A percentile compares a stretch with the other conserved stretches of the same genome.
Conservation (phyloP, 2,888 invertebrate genomes). For the Adela reaumurella region DNA sequence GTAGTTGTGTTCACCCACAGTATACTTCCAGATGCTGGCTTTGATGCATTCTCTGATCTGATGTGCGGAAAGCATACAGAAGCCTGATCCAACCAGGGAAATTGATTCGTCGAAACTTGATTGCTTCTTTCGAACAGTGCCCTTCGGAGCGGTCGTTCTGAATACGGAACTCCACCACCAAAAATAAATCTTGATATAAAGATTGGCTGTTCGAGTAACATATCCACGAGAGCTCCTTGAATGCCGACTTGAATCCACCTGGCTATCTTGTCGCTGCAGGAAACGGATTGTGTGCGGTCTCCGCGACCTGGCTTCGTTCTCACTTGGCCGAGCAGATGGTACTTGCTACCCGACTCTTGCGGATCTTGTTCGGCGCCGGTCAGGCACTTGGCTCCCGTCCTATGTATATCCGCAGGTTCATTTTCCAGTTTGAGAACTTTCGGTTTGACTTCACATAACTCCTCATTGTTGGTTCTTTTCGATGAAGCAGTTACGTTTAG, state of each 20-base stretch:
- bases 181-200: slow-evolving; percentile 68
- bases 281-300: slow-evolving; percentile 81
- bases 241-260: slow-evolving; percentile 84
- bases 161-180: slow-evolving; percentile 64
- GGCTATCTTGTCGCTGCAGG: slow-evolving; percentile 92
- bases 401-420: slow-evolving; percentile 39
- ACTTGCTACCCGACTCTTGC: slow-evolving; percentile 50
- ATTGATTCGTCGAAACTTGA: slow-evolving; percentile 7
- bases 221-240: slow-evolving; percentile 76
- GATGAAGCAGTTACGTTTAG: slow-evolving; percentile 12
- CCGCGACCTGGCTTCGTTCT: slow-evolving; percentile 91
- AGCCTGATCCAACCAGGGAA: slow-evolving; percentile 26
- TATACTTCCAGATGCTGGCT: slow-evolving; percentile 33
- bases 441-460: slow-evolving; percentile 15
- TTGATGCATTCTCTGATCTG: slow-evolving; percentile 17
- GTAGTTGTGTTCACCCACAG: slow-evolving; percentile 26
- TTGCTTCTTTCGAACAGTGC: slow-evolving; percentile 38
- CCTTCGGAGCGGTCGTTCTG: slow-evolving; percentile 53
- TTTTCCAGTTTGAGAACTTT: slow-evolving; percentile 13
- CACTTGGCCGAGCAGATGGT: slow-evolving; percentile 68
- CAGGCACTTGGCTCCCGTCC: slow-evolving; percentile 90
- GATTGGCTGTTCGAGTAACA: slow-evolving; percentile 64
- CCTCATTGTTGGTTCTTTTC: slow-evolving; percentile 22
- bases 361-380: slow-evolving; percentile 54
- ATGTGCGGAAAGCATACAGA: slow-evolving; percentile 22